Evolutionary conservation across 2,888 invertebrate species (phyloP).

Genomic region (Choreutis nemorana): DNA sequence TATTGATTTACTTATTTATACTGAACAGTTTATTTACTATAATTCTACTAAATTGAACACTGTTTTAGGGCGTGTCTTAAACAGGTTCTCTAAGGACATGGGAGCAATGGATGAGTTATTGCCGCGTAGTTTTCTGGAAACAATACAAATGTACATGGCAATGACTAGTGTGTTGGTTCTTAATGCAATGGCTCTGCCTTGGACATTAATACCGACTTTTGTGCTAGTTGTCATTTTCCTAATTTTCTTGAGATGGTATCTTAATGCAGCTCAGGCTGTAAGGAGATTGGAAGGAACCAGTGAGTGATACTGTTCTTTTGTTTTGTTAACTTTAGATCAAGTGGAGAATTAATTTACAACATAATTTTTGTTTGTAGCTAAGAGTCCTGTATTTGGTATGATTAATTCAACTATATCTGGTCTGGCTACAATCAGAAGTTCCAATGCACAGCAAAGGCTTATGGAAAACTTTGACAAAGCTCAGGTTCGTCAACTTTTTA

Average conservation of each 20-base stretch:
- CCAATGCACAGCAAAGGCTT: slow-evolving; percentile 69
- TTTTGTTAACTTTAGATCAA: background rate
- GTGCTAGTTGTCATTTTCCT: slow-evolving; percentile 64
- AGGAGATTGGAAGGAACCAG: slow-evolving; percentile 77
- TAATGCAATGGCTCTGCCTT: slow-evolving; percentile 45
- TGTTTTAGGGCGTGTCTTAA: slow-evolving; percentile 67
- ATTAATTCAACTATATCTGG: slow-evolving; percentile 78
- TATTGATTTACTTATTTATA: no score
- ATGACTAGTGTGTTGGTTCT: slow-evolving; percentile 38
- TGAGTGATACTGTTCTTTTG: slow-evolving; percentile 26
- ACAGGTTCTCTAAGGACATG: slow-evolving; percentile 85
- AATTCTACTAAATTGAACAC: slow-evolving; percentile 3
- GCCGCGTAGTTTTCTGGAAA: slow-evolving; percentile 71
- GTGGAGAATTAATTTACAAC: background rate
- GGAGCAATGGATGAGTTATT: slow-evolving; percentile 80
- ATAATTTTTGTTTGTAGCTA: slow-evolving; percentile 61
- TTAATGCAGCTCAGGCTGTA: slow-evolving; percentile 77
- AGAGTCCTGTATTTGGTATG: slow-evolving; percentile 83
- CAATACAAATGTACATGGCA: slow-evolving; percentile 60
- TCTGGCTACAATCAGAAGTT: slow-evolving; percentile 78
- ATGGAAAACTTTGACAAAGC: slow-evolving; percentile 65
- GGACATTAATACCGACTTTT: slow-evolving; percentile 45
- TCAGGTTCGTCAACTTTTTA: slow-evolving; percentile 36
- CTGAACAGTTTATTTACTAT: background rate
- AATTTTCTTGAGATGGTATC: slow-evolving; percentile 71